A percentile compares a stretch with the other conserved stretches of the same genome.
These are phyloP conservation scores for Cotesia typhae DNA, from an alignment of 1,140 invertebrate species.

Conservation along the genomic window DNA sequence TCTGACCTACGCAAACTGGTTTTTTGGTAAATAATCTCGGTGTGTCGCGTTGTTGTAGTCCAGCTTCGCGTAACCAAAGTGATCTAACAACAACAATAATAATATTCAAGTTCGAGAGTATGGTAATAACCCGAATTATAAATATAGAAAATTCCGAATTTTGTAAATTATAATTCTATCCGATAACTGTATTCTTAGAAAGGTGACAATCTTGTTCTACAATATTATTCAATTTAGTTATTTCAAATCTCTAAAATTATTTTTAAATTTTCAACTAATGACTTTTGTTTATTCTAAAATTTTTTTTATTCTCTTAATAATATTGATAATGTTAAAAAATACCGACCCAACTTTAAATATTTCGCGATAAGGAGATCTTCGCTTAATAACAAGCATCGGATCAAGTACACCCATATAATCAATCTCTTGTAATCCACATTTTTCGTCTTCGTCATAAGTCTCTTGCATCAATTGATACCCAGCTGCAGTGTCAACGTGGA, in stretches of 20 bases:
- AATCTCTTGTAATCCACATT: conserved; percentile 73
- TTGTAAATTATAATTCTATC: too few relatives aligned
- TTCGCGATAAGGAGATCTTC: conserved; percentile 71
- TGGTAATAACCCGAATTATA: too few relatives aligned
- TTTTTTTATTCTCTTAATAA: neutral
- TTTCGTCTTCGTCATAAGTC: conserved; percentile 73
- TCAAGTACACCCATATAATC: conserved; percentile 69
- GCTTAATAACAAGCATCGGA: conserved; percentile 69
- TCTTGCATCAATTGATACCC: conserved; percentile 73
- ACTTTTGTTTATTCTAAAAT: too few relatives aligned
- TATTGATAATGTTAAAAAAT: conserved; percentile 9
- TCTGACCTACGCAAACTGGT: conserved; percentile 66
- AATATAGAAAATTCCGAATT: too few relatives aligned
- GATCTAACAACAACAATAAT: conserved; percentile 58
- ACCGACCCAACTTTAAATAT: conserved; percentile 70
- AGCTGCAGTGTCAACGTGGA: conserved; percentile 71
- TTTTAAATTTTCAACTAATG: too few relatives aligned
- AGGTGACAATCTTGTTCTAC: too few relatives aligned
- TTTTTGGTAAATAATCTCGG: conserved; percentile 69
- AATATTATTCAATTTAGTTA: too few relatives aligned
- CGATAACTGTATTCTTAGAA: too few relatives aligned
- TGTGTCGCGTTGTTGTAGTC: conserved; percentile 69
- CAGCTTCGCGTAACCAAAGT: conserved; percentile 69
- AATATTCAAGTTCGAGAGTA: neutral
- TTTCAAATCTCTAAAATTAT: too few relatives aligned